These are phyloP conservation scores for Turnix velox DNA, from an alignment of 2,113 vertebrate species.

Conservation along the genomic window DNA sequence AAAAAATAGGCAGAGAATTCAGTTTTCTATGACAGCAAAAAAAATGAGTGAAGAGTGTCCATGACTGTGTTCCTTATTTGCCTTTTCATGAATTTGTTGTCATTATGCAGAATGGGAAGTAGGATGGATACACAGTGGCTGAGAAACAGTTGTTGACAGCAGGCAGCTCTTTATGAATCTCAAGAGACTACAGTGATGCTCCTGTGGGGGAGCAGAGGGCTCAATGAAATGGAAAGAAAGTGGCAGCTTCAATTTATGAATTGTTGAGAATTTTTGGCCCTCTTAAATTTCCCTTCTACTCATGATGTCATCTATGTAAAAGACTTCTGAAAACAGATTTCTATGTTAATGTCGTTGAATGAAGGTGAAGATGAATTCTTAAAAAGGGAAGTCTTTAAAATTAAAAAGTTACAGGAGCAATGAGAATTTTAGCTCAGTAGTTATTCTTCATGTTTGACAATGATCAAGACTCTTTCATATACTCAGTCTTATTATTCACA, in stretches of 20 bases:
- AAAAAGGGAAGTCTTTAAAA: background rate
- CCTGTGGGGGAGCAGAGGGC: background rate
- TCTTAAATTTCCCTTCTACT: background rate
- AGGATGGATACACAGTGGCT: background rate
- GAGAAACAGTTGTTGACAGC: background rate
- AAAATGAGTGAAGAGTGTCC: accelerated
- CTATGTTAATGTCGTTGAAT: background rate
- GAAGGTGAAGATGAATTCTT: background rate
- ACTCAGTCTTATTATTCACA: background rate
- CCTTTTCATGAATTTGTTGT: background rate
- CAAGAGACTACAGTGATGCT: background rate
- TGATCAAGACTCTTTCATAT: background rate
- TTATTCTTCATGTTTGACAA: background rate
- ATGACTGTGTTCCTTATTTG: background rate
- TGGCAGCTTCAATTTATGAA: background rate
- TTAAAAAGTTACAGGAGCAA: background rate
- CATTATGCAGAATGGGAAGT: background rate
- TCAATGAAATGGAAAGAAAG: background rate
- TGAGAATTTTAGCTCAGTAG: background rate
- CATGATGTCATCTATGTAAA: background rate
- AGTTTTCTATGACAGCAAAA: background rate
- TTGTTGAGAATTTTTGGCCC: background rate
- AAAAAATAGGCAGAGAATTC: background rate
- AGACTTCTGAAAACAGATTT: background rate
- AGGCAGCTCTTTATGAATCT: background rate